Base-by-base conservation (phyloP, 35 echinoderm and acorn worm genomes). In the Ophiothrix spiculata region DNA sequence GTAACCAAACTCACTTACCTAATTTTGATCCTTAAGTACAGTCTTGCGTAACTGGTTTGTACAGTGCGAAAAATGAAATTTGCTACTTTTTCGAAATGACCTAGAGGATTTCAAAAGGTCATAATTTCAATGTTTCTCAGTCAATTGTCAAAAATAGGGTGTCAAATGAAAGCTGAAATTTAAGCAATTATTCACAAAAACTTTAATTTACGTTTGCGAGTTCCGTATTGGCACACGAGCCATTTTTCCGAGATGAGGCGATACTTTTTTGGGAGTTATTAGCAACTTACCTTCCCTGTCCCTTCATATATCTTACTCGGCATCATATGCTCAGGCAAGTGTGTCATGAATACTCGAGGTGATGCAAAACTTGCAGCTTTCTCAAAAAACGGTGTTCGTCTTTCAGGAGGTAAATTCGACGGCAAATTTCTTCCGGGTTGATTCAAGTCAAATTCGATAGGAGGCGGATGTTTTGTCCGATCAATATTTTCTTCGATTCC, bases 261-360 rank as follows among this genome's bases (percentile, higher is more conserved):
- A n/a, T n/a, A n/a, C n/a, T n/a, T n/a, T n/a, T n/a, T n/a, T n/a
- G n/a, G n/a, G n/a, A n/a, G n/a, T n/a, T n/a, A n/a, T n/a, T n/a
- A n/a, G n/a, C n/a, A n/a, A 12, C 40, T 46, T 37, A 84, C 81
- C 81, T 84, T 84, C 13, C 81, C 81, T 60, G 63, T 84, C 8
- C 54, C 54, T 60, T 84, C 46, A 28, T 64, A 60, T 0, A 84
- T 60, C 54, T 33, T 25, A 34, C 34, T 33, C n/a, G 81, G 81
- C 16, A 84, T 32, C 23, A 84, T 35, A 37, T 74, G 54, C 35
- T 36, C 49, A 21, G 81, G 81, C 16, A 84, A 28, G 69, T 84
- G 81, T 33, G 81, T 84, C 63, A 60, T 54, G 11, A 84, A n/a
- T 14, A 84, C 81, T 35, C 81, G 37, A 17, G 42, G 42, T 14